phyloP scores from a whole-genome alignment of 2,888 invertebrate species.

The Callimorpha dominula region DNA sequence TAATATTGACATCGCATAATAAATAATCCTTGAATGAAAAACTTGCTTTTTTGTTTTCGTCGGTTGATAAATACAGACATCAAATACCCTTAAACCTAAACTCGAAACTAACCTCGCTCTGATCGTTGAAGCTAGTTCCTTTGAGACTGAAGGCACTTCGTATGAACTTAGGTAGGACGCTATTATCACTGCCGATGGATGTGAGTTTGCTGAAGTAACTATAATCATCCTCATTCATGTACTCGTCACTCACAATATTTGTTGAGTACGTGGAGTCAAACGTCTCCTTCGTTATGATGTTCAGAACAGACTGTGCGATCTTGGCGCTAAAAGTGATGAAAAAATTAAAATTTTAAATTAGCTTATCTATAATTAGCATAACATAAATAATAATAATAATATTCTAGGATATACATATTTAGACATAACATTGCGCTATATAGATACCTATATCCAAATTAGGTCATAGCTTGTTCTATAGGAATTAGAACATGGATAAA shows the following conservation, averaged over 20 bases:
- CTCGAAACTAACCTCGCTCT: slow-evolving; percentile 60
- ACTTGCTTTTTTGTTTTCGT: too few species aligned
- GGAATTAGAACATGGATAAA: too few species aligned
- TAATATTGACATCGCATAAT: too few species aligned
- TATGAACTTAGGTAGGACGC: slow-evolving; percentile 79
- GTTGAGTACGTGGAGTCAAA: slow-evolving; percentile 70
- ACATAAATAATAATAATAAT: too few species aligned
- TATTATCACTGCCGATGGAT: slow-evolving; percentile 86
- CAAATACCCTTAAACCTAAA: not conserved
- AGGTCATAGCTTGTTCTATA: too few species aligned
- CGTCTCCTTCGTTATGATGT: slow-evolving; percentile 74
- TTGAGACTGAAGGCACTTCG: slow-evolving; percentile 62
- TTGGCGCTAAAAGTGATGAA: slow-evolving; percentile 67
- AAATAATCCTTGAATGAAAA: slow-evolving; percentile 28
- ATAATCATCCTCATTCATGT: slow-evolving; percentile 65
- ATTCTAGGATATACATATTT: too few species aligned
- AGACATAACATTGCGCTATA: too few species aligned
- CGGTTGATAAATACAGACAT: too few species aligned
- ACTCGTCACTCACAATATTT: slow-evolving; percentile 72
- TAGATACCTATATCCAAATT: too few species aligned
- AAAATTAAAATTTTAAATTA: not conserved
- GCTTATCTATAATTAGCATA: not conserved
- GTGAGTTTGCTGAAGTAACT: slow-evolving; percentile 72
- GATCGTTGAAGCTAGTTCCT: slow-evolving; percentile 64
- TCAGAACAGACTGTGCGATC: slow-evolving; percentile 78